Percentiles rank a stretch among this genome's conserved stretches.
phyloP scores from a whole-genome alignment of 1,140 invertebrate genomes.

The Dendroctonus ponderosae region DNA sequence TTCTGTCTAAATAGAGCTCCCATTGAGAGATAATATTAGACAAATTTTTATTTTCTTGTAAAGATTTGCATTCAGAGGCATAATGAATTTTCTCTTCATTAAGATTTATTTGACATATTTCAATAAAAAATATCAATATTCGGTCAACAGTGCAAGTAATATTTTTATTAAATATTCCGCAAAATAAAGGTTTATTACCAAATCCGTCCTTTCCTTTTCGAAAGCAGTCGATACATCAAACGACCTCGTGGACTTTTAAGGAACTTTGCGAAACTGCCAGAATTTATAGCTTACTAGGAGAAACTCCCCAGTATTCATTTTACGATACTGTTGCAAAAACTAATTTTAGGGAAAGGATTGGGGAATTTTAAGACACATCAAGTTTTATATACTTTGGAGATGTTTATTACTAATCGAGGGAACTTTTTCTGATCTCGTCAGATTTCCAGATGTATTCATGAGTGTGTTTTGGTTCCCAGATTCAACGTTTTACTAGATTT shows the following conservation, averaged over 20 bases:
- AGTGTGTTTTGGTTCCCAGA: too few relatives aligned
- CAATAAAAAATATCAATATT: conserved; percentile 18
- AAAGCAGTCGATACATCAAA: conserved; percentile 27
- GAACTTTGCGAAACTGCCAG: conserved; percentile 11
- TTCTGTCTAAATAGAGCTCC: too few relatives aligned
- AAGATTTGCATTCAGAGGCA: conserved; percentile 11
- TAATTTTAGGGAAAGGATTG: conserved; percentile 31
- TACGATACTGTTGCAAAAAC: conserved; percentile 21
- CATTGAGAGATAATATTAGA: too few relatives aligned
- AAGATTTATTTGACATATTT: conserved; percentile 20
- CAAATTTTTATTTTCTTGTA: conserved; percentile 23
- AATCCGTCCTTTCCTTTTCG: conserved; percentile 26
- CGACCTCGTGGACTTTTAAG: conserved; percentile 21
- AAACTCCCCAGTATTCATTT: conserved; percentile 11
- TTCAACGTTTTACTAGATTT: too few relatives aligned
- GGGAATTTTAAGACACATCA: conserved; percentile 30
- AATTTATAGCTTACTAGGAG: conserved; percentile 26
- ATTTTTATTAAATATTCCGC: conserved; percentile 22
- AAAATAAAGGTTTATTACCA: conserved; percentile 30
- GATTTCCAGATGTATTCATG: not conserved
- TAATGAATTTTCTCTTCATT: conserved; percentile 19
- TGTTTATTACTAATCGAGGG: conserved; percentile 10
- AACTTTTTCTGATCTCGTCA: conserved; percentile 5
- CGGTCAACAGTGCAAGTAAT: conserved; percentile 16
- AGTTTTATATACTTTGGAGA: conserved; percentile 21